phyloP scores from a whole-genome alignment of 2,888 invertebrate genomes.

The Onthophagus sagittarius region DNA sequence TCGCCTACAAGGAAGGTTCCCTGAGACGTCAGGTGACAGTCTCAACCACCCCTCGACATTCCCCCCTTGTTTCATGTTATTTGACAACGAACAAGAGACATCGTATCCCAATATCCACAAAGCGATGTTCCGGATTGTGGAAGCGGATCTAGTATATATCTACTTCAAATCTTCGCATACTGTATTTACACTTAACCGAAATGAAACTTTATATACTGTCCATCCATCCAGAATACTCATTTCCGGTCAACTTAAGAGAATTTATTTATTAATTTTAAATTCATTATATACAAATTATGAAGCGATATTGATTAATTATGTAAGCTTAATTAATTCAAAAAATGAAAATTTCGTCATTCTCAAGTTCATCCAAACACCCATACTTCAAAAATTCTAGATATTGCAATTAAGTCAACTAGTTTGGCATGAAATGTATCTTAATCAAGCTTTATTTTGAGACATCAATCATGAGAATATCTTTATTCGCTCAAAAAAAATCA shows the following conservation, averaged over 20 bases:
- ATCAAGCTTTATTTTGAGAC: too few relatives aligned
- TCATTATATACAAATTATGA: too few relatives aligned
- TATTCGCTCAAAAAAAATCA: too few relatives aligned
- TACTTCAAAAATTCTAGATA: too few relatives aligned
- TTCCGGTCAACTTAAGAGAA: not conserved
- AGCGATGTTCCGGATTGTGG: not conserved
- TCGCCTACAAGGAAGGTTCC: not conserved
- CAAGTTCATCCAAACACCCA: too few relatives aligned
- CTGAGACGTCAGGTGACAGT: not conserved
- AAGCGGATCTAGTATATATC: not conserved
- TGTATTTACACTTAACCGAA: not conserved
- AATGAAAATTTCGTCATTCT: too few relatives aligned
- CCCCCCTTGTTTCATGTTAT: not conserved
- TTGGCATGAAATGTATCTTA: too few relatives aligned
- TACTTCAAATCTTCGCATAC: not conserved
- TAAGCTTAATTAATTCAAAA: too few relatives aligned
- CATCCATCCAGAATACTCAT: not conserved
- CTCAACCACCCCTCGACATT: not conserved
- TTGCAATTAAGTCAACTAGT: too few relatives aligned
- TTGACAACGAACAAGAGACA: not conserved
- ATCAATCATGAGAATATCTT: too few relatives aligned
- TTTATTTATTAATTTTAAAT: not conserved
- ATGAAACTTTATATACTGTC: not conserved
- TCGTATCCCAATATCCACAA: not conserved
- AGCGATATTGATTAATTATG: not conserved